phyloP scores from a whole-genome alignment of 2,797 vertebrate species.

The Gadopsis bispinosus region DNA sequence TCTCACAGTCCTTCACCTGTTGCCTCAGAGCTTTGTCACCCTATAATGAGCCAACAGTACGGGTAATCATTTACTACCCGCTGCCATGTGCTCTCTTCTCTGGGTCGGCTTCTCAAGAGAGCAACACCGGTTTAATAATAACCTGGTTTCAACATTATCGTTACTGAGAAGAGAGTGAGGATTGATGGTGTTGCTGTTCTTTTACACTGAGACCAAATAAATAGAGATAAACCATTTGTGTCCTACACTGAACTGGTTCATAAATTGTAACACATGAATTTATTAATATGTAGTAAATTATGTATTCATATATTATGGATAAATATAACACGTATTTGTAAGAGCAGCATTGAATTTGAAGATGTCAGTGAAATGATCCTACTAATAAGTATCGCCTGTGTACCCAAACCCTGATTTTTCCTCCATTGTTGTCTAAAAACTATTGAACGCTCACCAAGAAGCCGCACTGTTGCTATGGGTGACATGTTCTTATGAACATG shows the following conservation, averaged over 20 bases:
- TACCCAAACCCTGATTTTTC: too few relatives aligned
- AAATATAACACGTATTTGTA: neutral
- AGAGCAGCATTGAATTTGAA: neutral
- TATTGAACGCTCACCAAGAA: neutral
- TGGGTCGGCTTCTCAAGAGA: constrained; percentile 7
- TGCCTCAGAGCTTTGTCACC: constrained; percentile 35
- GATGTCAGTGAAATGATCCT: neutral
- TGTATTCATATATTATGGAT: neutral
- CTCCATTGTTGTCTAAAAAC: neutral
- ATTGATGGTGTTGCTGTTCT: constrained; percentile 10
- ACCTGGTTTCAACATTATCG: neutral
- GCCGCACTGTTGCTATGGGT: too few relatives aligned
- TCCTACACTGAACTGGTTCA: neutral
- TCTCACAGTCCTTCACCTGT: constrained; percentile 61
- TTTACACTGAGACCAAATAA: neutral
- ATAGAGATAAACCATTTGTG: neutral
- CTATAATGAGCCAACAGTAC: constrained; percentile 43
- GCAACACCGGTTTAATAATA: constrained; percentile 44
- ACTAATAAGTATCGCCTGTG: neutral
- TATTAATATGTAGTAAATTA: neutral
- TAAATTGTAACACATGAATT: neutral
- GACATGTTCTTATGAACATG: neutral
- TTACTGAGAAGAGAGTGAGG: neutral
- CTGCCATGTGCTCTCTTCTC: constrained; percentile 8
- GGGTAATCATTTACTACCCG: constrained; percentile 30